phyloP scores from a whole-genome alignment of 1,140 invertebrate species.

The Brachionus asplanchnoidis region DNA sequence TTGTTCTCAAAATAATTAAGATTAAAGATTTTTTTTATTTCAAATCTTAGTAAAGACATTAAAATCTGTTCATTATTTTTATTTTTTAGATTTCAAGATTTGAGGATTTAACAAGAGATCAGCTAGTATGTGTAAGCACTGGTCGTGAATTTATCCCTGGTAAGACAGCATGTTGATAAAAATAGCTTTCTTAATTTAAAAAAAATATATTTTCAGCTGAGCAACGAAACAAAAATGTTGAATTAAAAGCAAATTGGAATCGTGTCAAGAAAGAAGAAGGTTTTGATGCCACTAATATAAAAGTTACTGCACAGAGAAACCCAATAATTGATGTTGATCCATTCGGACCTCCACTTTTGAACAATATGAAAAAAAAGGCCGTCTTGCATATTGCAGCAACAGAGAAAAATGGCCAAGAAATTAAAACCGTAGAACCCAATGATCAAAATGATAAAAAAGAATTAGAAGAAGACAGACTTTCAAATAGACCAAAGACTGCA shows the following conservation, averaged over 20 bases:
- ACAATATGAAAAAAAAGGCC: not conserved
- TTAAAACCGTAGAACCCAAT: not conserved
- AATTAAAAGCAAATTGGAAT: constrained; percentile 55
- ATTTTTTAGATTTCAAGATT: constrained; percentile 47
- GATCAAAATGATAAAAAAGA: not conserved
- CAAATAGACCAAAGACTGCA: not conserved
- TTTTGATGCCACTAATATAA: constrained; percentile 49
- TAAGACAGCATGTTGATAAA: not conserved
- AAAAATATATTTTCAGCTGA: not conserved
- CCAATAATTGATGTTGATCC: constrained; percentile 26
- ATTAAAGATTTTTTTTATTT: too few species aligned
- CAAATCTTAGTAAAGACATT: too few species aligned
- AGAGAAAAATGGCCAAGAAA: not conserved
- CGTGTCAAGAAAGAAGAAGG: constrained; percentile 53
- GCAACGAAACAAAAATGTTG: constrained; percentile 45
- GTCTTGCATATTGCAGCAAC: not conserved
- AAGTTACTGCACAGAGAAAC: constrained; percentile 43
- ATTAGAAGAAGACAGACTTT: not conserved
- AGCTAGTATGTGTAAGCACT: constrained; percentile 50
- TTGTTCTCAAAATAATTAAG: too few species aligned
- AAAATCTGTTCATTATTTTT: not conserved
- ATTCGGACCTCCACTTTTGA: constrained; percentile 9
- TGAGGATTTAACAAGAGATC: constrained; percentile 49
- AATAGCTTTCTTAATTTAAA: not conserved
- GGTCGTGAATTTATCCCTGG: constrained; percentile 48